Evolutionary conservation across 2,797 vertebrate genomes (phyloP), one percentile per base, ranked within the genome.

Genomic region (Poeciliopsis presidionis): DNA sequence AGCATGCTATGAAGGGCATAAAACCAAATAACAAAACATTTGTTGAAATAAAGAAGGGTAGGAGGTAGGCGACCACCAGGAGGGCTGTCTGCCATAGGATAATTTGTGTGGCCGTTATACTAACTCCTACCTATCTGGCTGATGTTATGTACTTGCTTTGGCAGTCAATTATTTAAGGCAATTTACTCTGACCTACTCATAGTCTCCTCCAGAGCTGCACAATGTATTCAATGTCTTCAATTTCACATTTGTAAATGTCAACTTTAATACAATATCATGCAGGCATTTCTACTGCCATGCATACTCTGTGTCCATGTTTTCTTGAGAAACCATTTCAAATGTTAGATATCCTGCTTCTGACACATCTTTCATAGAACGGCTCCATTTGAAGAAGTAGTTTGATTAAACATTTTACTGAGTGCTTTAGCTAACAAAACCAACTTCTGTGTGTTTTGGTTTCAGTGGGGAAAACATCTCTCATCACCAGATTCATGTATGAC

Each of bases 401-500:
- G 11, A 28, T 28, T n/a, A 63, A 30, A 36, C 20, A 39, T 41
- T 30, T 13, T n/a, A 39, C 22, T 6, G 2, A 36, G 39, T 7
- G 18, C 41, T 20, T 22, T 5, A 39, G 39, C 74, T 72, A 45
- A 72, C 18, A 53, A 76, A 81, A 47, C 43, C 18, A 22, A 75
- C 47, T 43, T 73, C 63, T 73, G 18, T 92, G 67, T 83, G 79
- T 77, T 49, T 91, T 7, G 92, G 55, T 94, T 95, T 71, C 89
- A 96, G 95, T 96, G 91, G 95, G 95, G 73, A 96, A 96, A 93
- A 96, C 96, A 43, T 96, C 95, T 85, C 93, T 96, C 90, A 96
- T 96, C 89, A 96, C 96, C 89, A 95, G 96, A 89, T 96, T 96
- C 93, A 96, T 96, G 96, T 96, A 96, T 72, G 96, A 96, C 93